A percentile compares a stretch with the other conserved stretches of the same genome.
phyloP scores from a whole-genome alignment of 2,113 vertebrate genomes.

The Centropus unirufus region DNA sequence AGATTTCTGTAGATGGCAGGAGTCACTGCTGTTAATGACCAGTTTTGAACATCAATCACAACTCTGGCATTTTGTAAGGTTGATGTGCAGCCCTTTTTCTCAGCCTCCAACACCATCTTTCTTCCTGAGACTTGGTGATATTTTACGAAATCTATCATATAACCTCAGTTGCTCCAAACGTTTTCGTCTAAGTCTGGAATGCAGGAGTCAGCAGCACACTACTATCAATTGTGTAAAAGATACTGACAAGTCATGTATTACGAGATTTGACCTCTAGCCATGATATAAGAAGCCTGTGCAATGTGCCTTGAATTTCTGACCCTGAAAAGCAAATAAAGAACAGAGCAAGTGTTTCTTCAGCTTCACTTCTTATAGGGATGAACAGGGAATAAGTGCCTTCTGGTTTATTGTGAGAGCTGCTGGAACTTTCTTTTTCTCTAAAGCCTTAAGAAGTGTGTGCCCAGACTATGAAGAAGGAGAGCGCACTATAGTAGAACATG shows the following conservation, averaged over 20 bases:
- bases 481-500: neutral
- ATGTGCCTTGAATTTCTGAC: slow-evolving; percentile 64
- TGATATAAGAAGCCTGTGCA: slow-evolving; percentile 46
- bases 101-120: slow-evolving; percentile 46
- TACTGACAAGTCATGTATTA: slow-evolving; percentile 70
- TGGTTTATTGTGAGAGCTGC: slow-evolving; percentile 29
- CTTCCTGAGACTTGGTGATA: slow-evolving; percentile 50
- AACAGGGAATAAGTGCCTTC: slow-evolving; percentile 25
- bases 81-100: slow-evolving; percentile 51
- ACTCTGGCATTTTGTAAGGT: slow-evolving; percentile 8
- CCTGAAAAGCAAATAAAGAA: slow-evolving; percentile 71
- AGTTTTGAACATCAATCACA: neutral
- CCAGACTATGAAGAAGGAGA: neutral
- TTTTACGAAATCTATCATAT: slow-evolving; percentile 49
- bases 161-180: slow-evolving; percentile 55
- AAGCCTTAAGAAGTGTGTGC: neutral
- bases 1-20: neutral
- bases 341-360: slow-evolving; percentile 56
- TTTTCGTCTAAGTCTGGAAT: slow-evolving; percentile 60
- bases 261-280: slow-evolving; percentile 61
- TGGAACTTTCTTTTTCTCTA: slow-evolving; percentile 37
- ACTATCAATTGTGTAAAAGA: slow-evolving; percentile 71
- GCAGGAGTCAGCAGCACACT: slow-evolving; percentile 59
- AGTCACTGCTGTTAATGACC: slow-evolving; percentile 5
- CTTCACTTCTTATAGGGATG: slow-evolving; percentile 41